Evolutionary conservation across 2,888 invertebrate genomes (phyloP), one percentile per base, ranked within the genome.

Genomic region (Trissolcus brochymenae): DNA sequence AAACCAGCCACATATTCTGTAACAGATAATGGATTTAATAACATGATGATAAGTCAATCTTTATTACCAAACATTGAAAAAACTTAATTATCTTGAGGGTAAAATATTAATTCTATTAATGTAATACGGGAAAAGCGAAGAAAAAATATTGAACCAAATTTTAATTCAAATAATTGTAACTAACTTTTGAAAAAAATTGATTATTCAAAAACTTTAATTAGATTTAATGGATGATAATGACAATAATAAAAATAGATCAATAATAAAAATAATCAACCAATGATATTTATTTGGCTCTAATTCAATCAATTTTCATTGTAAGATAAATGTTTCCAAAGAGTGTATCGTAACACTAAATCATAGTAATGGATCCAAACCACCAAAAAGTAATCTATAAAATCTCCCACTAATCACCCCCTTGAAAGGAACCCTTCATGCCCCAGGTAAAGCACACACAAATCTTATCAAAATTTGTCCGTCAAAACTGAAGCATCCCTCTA

Each of bases 391-490:
- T 46, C 16, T 46, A 46, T 55, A 55, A 61, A 70, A 70, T 61
- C 17, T 17, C 6, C 50, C 9, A 46, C 0, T 59, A 62, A 57
- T 72, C 46, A 51, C 6, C 53, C 64, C 59, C 64, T 54, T 51
- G 46, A 72, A 72, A 57, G 35, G 2, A 17, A 72, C 43, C 17
- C 19, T 56, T 55, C 19, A 65, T 65, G 46, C 55, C 65, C 60
- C 54, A 64, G 49, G 53, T 57, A 57, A 50, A 65, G 51, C 16
- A 35, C 35, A 43, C 50, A 66, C 73, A 75, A 75, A 75, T 75
- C 70, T 75, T 70, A 75, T 70, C 75, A 51, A 68, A 75, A 64
- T 68, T 68, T 68, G 68, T 68, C 65, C 51, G 70, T 70, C 76
- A 64, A 76, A 66, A 46, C n/a, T 14, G 40, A 49, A 71, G 46